Percentiles rank a stretch among this genome's conserved stretches.
phyloP scores from a whole-genome alignment of 2,888 invertebrate genomes.

The Meiosimyza platycephala region DNA sequence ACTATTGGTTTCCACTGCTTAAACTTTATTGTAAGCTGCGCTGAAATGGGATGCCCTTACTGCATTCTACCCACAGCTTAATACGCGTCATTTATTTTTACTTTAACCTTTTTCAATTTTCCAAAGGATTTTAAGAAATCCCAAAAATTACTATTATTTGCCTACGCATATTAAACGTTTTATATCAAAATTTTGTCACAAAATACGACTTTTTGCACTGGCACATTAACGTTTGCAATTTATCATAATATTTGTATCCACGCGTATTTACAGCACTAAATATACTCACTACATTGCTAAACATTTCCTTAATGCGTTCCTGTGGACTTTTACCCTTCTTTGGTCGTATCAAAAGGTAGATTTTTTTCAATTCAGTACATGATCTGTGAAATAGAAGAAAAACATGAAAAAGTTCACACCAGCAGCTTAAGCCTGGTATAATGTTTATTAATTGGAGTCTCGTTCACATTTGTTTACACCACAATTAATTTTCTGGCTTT shows the following conservation, averaged over 20 bases:
- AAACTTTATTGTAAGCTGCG: no score
- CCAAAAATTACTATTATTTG: no score
- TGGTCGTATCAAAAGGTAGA: slow-evolving; percentile 84
- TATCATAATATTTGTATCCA: slow-evolving; percentile 23
- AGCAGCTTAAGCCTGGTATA: neutral
- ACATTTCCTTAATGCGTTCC: slow-evolving; percentile 82
- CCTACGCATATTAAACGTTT: no score
- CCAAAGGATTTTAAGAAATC: no score
- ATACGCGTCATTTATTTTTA: no score
- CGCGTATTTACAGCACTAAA: neutral
- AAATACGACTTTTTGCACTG: neutral
- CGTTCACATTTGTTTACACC: neutral
- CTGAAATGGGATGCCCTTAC: no score
- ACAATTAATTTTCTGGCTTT: neutral
- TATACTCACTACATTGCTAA: slow-evolving; percentile 82
- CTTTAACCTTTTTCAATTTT: no score
- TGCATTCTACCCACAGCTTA: no score
- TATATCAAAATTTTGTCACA: no score
- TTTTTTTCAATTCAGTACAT: slow-evolving; percentile 80
- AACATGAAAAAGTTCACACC: slow-evolving; percentile 18
- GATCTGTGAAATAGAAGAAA: slow-evolving; percentile 67
- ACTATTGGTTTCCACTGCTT: no score
- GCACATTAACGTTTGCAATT: slow-evolving; percentile 19
- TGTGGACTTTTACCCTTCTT: slow-evolving; percentile 87
- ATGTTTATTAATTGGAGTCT: slow-evolving; percentile 23